Conservation (phyloP, 2,797 vertebrate genomes). For the Pempheris klunzingeri region DNA sequence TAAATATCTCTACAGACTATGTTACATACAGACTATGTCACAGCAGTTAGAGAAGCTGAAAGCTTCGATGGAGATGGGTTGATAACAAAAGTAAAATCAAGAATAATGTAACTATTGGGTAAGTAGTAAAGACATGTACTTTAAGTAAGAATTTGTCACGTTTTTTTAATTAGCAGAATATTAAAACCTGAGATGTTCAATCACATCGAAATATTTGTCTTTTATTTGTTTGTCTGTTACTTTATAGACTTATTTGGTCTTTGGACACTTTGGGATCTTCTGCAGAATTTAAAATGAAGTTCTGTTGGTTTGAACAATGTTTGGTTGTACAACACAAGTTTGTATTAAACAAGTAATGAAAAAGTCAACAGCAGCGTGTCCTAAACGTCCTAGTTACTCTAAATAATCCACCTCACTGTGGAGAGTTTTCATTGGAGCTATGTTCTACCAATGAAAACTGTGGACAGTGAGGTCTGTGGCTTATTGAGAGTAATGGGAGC, state of each 20-base stretch:
- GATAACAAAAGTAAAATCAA: background rate
- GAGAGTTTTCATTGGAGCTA: slow-evolving; percentile 64
- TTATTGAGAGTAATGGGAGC: slow-evolving; percentile 45
- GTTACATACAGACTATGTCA: no score
- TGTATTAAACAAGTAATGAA: slow-evolving; percentile 4
- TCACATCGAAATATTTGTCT: slow-evolving; percentile 17
- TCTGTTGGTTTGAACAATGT: slow-evolving; percentile 9
- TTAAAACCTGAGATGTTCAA: background rate
- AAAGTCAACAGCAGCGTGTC: slow-evolving; percentile 23
- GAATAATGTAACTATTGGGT: background rate
- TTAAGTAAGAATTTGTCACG: no score
- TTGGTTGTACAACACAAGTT: slow-evolving; percentile 27
- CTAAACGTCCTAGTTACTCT: slow-evolving; percentile 34
- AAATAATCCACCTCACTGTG: slow-evolving; percentile 36
- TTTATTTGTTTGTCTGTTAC: slow-evolving; percentile 1
- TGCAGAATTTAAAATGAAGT: slow-evolving; percentile 9
- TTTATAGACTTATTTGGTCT: slow-evolving; percentile 4
- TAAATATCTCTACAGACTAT: background rate
- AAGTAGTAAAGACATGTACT: background rate
- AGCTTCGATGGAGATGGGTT: background rate
- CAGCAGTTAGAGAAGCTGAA: no score
- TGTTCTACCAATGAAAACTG: slow-evolving; percentile 42
- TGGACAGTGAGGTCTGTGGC: slow-evolving; percentile 63
- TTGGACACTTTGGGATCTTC: slow-evolving; percentile 8
- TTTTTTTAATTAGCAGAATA: background rate